phyloP scores from a whole-genome alignment of 2,797 vertebrate species.

The Zalophus californianus region DNA sequence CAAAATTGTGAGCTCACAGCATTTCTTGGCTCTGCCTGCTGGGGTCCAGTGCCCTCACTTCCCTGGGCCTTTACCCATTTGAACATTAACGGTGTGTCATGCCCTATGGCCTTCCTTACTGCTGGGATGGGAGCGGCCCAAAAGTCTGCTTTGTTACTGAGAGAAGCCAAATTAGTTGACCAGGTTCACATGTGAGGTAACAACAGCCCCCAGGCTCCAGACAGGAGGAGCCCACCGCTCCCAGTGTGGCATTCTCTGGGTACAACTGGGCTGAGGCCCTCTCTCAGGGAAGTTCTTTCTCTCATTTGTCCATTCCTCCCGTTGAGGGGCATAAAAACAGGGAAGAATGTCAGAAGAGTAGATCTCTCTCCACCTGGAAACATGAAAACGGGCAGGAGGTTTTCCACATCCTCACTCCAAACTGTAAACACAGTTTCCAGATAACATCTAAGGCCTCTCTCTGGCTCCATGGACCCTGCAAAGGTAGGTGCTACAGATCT shows the following conservation, averaged over 20 bases:
- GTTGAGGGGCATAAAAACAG: background rate
- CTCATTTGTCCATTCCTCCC: background rate
- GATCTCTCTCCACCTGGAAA: background rate
- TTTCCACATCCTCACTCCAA: background rate
- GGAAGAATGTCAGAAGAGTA: background rate
- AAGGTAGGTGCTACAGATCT: background rate
- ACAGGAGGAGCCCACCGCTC: background rate
- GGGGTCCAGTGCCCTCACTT: background rate
- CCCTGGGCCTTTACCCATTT: background rate
- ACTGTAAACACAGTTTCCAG: background rate
- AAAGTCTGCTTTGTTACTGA: too few species aligned
- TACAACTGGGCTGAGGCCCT: background rate
- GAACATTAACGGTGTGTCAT: background rate
- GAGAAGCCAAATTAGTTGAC: background rate
- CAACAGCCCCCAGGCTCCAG: background rate
- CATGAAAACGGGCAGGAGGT: background rate
- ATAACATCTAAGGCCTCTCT: background rate
- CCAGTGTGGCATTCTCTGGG: fast-evolving
- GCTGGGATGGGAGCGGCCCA: background rate
- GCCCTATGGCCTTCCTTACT: background rate
- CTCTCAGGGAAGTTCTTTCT: background rate
- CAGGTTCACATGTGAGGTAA: background rate
- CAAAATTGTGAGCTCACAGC: background rate
- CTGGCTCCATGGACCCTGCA: too few species aligned
- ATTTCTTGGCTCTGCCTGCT: background rate